Evolutionary conservation across 1,140 invertebrate genomes (phyloP).

Genomic region (Ectropis grisescens): DNA sequence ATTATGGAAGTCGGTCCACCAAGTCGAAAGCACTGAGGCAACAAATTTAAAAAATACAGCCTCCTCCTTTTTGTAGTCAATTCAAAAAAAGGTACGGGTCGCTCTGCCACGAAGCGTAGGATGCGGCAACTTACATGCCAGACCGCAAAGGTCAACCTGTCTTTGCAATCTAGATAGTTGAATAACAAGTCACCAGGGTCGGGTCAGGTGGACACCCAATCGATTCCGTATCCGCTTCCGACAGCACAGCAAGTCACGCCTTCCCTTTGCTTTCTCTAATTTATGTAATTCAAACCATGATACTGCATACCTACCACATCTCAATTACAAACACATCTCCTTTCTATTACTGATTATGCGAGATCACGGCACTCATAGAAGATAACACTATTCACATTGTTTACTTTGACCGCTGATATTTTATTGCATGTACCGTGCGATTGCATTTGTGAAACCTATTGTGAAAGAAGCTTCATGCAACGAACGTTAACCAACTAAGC

Average conservation of each 20-base stretch:
- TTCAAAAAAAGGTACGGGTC: too few relatives aligned
- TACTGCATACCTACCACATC: constrained; percentile 2
- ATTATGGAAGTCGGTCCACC: too few relatives aligned
- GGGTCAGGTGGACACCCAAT: constrained; percentile 22
- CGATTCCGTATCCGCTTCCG: constrained; percentile 55
- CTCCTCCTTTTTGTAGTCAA: too few relatives aligned
- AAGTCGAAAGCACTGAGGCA: too few relatives aligned
- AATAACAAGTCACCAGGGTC: constrained; percentile 48
- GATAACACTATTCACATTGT: constrained; percentile 1
- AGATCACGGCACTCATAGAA: constrained; percentile 10
- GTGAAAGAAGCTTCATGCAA: constrained; percentile 5
- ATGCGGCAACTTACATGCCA: too few relatives aligned
- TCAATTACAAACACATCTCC: too few relatives aligned
- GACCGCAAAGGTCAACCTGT: constrained; percentile 46
- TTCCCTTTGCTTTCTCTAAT: constrained; percentile 41
- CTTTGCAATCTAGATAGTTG: constrained; percentile 35
- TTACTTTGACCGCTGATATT: constrained; percentile 3
- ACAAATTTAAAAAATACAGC: too few relatives aligned
- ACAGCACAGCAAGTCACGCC: constrained; percentile 8
- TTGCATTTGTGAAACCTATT: constrained; percentile 14
- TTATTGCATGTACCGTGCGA: constrained; percentile 5
- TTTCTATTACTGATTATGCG: constrained; percentile 2
- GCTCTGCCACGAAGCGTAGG: too few relatives aligned
- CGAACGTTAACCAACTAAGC: constrained; percentile 2
- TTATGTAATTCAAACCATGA: constrained; percentile 26